A percentile compares a stretch with the other conserved stretches of the same genome.
Conservation (phyloP, 2,888 invertebrate species). For the Tenthredo notha region DNA sequence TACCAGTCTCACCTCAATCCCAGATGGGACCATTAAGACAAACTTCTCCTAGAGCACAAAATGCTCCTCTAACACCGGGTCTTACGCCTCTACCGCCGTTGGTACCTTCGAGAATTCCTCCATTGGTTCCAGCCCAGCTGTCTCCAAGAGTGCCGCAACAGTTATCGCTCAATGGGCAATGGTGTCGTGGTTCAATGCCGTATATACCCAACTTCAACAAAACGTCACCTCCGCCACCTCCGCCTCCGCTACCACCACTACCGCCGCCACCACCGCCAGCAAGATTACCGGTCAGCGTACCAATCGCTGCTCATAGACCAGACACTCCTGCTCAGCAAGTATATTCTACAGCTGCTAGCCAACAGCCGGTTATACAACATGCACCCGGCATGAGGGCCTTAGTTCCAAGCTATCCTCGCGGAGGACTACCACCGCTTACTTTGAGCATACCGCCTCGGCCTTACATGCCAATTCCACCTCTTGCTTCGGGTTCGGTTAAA, state of each 20-base stretch:
- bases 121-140: constrained; percentile 65
- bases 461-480: constrained; percentile 72
- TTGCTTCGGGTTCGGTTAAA: constrained; percentile 68
- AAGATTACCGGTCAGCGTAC: constrained; percentile 73
- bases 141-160: constrained; percentile 70
- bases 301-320: constrained; percentile 72
- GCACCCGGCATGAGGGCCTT: constrained; percentile 75
- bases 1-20: constrained; percentile 72
- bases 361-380: constrained; percentile 76
- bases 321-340: constrained; percentile 71
- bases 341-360: constrained; percentile 74
- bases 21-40: constrained; percentile 72
- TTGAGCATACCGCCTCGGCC: constrained; percentile 75
- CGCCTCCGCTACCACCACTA: constrained; percentile 64
- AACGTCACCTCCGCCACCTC: constrained; percentile 65
- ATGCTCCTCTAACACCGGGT: constrained; percentile 61
- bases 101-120: constrained; percentile 71
- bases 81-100: constrained; percentile 67
- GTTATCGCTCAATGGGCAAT: constrained; percentile 75
- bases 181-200: constrained; percentile 68
- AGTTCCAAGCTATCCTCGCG: constrained; percentile 73
- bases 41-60: constrained; percentile 70
- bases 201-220: constrained; percentile 64
- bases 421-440: constrained; percentile 74
- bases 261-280: constrained; percentile 61